These are phyloP conservation scores for Horisme vitalbata DNA, from an alignment of 2,888 invertebrate genomes.

Conservation along the genomic window DNA sequence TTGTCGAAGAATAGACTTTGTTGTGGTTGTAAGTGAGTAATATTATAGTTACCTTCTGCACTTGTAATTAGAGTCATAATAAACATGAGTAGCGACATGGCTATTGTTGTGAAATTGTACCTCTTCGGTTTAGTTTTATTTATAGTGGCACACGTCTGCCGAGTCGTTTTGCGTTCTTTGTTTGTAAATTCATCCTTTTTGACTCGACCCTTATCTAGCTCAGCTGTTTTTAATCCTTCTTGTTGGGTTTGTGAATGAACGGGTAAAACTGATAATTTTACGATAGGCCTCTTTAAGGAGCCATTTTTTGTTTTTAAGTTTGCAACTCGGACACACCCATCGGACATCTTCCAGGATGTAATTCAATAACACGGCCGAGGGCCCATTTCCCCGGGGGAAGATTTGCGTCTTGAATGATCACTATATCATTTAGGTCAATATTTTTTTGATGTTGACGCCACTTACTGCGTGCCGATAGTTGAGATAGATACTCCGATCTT, in stretches of 20 bases:
- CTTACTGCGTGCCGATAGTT: constrained; percentile 13
- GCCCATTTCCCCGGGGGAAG: constrained; percentile 12
- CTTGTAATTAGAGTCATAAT: no score
- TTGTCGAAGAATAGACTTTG: no score
- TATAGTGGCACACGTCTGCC: no score
- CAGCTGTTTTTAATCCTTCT: no score
- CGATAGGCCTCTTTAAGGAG: background rate
- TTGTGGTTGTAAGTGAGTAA: no score
- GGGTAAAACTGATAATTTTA: background rate
- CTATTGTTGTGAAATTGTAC: no score
- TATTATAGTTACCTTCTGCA: no score
- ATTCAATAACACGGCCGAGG: constrained; percentile 14
- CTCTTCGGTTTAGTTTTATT: no score
- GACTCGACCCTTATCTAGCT: no score
- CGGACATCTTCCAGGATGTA: constrained; percentile 18
- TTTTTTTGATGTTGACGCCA: constrained; percentile 19
- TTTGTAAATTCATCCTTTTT: no score
- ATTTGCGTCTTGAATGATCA: constrained; percentile 11
- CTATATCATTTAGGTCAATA: constrained; percentile 7
- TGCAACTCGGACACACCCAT: constrained; percentile 19
- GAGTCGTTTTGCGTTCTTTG: no score
- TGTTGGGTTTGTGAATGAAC: background rate
- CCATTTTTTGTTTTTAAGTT: constrained; percentile 19
- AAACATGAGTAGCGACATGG: no score
- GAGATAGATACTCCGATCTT: constrained; percentile 5